These are phyloP conservation scores for Acleris sparsana DNA, from an alignment of 2,888 invertebrate species.

Conservation along the genomic window DNA sequence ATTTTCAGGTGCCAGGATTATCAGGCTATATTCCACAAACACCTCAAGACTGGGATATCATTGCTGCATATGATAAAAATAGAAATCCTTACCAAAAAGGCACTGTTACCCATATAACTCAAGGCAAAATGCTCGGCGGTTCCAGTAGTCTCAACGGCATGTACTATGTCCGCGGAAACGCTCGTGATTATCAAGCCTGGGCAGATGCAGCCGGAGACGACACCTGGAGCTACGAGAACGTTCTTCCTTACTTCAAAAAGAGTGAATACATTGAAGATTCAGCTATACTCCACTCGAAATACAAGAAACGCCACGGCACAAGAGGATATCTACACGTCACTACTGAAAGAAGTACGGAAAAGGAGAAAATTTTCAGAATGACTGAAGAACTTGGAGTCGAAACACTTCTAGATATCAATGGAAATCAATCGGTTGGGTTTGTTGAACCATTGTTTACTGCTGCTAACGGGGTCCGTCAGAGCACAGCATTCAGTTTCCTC, in stretches of 20 bases:
- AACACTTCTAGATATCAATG: slow-evolving; percentile 12
- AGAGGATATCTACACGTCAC: slow-evolving; percentile 12
- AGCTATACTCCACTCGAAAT: slow-evolving; percentile 34
- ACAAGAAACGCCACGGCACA: slow-evolving; percentile 19
- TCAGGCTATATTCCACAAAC: not conserved
- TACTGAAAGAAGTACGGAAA: not conserved
- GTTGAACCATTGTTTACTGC: slow-evolving; percentile 62
- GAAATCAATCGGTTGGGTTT: slow-evolving; percentile 32
- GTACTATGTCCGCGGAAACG: slow-evolving; percentile 45
- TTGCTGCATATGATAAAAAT: slow-evolving; percentile 38
- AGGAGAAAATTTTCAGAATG: slow-evolving; percentile 1
- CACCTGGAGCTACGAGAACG: slow-evolving; percentile 44
- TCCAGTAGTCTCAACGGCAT: slow-evolving; percentile 44
- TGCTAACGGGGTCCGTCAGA: slow-evolving; percentile 87
- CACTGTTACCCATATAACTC: slow-evolving; percentile 31
- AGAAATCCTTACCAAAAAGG: slow-evolving; percentile 36
- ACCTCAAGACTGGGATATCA: slow-evolving; percentile 44
- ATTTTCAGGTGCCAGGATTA: slow-evolving; percentile 20
- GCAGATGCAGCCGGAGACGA: slow-evolving; percentile 41
- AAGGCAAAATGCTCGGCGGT: slow-evolving; percentile 47
- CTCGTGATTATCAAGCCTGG: slow-evolving; percentile 46
- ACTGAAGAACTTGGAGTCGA: slow-evolving; percentile 10
- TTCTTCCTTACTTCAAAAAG: slow-evolving; percentile 46
- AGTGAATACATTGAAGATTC: slow-evolving; percentile 45
- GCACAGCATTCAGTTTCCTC: slow-evolving; percentile 88